Evolutionary conservation across 1,140 invertebrate genomes (phyloP).

Genomic region (Apis florea): DNA sequence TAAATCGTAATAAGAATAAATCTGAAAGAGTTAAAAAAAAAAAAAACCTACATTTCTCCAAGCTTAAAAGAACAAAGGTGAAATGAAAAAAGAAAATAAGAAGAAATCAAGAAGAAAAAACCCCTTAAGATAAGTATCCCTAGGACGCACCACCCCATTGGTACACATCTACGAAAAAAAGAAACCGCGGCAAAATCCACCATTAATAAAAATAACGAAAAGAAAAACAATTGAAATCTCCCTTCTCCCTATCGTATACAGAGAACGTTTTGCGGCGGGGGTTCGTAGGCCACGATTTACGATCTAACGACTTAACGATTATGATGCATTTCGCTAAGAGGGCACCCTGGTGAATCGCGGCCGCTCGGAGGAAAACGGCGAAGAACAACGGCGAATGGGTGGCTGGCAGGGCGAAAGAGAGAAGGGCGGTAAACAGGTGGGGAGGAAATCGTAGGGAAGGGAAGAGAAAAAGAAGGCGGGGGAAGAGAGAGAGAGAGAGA

Average conservation of each 20-base stretch:
- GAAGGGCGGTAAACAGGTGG: conserved; percentile 32
- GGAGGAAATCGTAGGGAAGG: conserved; percentile 18
- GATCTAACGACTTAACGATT: conserved; percentile 51
- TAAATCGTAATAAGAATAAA: background rate
- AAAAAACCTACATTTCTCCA: background rate
- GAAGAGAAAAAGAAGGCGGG: conserved; percentile 31
- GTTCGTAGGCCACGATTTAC: conserved; percentile 48
- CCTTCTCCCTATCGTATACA: background rate
- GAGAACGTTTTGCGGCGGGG: background rate
- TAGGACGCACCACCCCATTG: background rate
- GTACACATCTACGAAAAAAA: background rate
- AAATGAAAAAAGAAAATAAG: background rate
- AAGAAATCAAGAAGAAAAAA: background rate
- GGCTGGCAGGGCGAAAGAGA: conserved; percentile 19
- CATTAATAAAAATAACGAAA: background rate
- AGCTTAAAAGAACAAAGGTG: background rate
- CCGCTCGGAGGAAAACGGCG: conserved; percentile 33
- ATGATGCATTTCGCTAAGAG: conserved; percentile 34
- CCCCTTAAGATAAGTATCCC: no score
- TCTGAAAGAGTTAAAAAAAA: background rate
- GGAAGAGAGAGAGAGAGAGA: conserved; percentile 6
- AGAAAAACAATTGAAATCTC: background rate
- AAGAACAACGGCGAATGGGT: background rate
- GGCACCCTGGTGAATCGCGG: conserved; percentile 42
- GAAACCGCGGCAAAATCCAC: background rate